A percentile compares a stretch with the other conserved stretches of the same genome.
Conservation (phyloP, 2,888 invertebrate species). For the Tipula lateralis region DNA sequence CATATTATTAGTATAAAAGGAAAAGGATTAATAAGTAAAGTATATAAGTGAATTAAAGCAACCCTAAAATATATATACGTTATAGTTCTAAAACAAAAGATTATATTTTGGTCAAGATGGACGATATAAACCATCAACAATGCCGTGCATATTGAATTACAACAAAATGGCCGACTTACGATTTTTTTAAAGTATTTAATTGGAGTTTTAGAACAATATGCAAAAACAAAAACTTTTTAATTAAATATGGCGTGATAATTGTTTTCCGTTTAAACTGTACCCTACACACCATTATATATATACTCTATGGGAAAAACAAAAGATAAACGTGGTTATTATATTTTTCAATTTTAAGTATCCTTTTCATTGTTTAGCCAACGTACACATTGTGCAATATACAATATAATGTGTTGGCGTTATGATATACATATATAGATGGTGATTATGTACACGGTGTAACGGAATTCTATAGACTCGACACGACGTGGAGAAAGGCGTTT, state of each 20-base stretch:
- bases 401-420: background rate
- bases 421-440: background rate
- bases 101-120: background rate
- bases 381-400: background rate
- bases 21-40: background rate
- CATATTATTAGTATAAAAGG: background rate
- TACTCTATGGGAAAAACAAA: background rate
- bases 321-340: constrained; percentile 5
- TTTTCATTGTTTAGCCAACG: background rate
- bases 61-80: background rate
- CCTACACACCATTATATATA: background rate
- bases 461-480: background rate
- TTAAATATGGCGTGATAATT: background rate
- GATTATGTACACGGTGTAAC: background rate
- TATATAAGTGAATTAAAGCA: background rate
- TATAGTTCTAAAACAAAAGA: background rate
- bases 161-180: background rate
- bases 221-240: background rate
- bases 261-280: background rate
- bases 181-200: background rate
- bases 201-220: background rate
- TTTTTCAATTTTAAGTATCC: background rate
- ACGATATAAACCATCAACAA: background rate
- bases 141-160: background rate
- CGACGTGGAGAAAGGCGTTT: background rate